phyloP scores from a whole-genome alignment of 2,888 invertebrate genomes.

The Drosophila mulleri region DNA sequence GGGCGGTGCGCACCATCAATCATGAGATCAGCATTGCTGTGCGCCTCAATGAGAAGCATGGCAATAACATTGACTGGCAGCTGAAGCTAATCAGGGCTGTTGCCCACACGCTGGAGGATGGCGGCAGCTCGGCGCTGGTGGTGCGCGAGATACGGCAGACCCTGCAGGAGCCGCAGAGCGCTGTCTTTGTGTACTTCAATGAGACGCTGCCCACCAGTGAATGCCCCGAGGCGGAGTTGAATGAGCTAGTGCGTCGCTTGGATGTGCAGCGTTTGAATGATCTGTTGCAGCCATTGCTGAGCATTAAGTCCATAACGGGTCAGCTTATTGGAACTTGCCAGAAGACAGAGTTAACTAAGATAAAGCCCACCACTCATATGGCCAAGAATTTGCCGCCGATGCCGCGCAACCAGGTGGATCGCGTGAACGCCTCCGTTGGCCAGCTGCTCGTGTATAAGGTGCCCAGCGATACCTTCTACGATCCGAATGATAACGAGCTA shows the following conservation, averaged over 20 bases:
- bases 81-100: conserved; percentile 87
- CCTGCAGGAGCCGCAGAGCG: conserved; percentile 85
- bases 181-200: conserved; percentile 91
- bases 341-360: conserved; percentile 85
- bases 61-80: conserved; percentile 92
- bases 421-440: conserved; percentile 92
- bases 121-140: conserved; percentile 78
- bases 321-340: conserved; percentile 90
- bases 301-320: conserved; percentile 88
- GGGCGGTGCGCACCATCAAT: conserved; percentile 91
- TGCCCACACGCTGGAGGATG: conserved; percentile 85
- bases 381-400: conserved; percentile 90
- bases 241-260: conserved; percentile 86
- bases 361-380: conserved; percentile 86
- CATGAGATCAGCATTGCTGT: conserved; percentile 92
- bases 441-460: conserved; percentile 92
- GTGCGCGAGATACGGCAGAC: conserved; percentile 84
- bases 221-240: conserved; percentile 92
- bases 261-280: conserved; percentile 86
- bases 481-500: conserved; percentile 93
- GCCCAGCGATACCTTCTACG: conserved; percentile 95
- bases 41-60: conserved; percentile 88
- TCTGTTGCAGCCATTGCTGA: conserved; percentile 89
- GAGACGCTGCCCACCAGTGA: conserved; percentile 91
- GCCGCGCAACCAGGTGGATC: conserved; percentile 93